Evolutionary conservation across 1,140 invertebrate species (phyloP), one percentile per base, ranked within the genome.

Genomic region (Condylostylus longicornis): DNA sequence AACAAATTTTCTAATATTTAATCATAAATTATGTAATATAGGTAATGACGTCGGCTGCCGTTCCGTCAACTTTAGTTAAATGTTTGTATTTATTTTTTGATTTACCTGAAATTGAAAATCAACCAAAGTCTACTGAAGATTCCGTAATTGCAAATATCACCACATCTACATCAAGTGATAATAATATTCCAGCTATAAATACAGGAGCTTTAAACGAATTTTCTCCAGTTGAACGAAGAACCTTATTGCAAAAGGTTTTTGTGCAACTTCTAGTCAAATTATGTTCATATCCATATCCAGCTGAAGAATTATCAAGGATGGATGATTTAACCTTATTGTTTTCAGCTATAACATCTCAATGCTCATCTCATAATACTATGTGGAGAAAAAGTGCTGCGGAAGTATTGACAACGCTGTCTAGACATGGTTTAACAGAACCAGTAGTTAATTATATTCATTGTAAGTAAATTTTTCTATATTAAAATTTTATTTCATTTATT

Each of bases 61-160:
- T 99, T 43, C 94, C 95, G 23, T 97, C 90, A 39, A 98, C 95
- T 20, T 67, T 99, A 50, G 93, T 98, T 5, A 98, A 98, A 71
- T 97, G 94, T 68, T 68, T 98, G 21, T 99, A 99, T 62, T 65
- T 99, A 40, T 98, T 99, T 64, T 98, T 98, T 65, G 95, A 98
- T 68, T 67, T 99, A 31, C 91, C 94, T 27, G 77, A 82, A 64
- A 78, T 87, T 36, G 79, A 85, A 51, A 72, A 79, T 22, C 77
- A 81, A 52, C 74, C 78, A 25, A 74, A 84, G 54, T 63, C 71
- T 35, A 75, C 82, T 49, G 72, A 73, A 25, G n/a, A n/a, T n/a
- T n/a, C n/a, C n/a, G n/a, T n/a, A n/a, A n/a, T 58, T 62, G 69
- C n/a, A n/a, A n/a, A n/a, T n/a, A n/a, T n/a, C 29, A n/a, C n/a